These are phyloP conservation scores for Caenorhabditis sulstoni DNA, from an alignment of 2,888 invertebrate genomes.

Conservation along the genomic window DNA sequence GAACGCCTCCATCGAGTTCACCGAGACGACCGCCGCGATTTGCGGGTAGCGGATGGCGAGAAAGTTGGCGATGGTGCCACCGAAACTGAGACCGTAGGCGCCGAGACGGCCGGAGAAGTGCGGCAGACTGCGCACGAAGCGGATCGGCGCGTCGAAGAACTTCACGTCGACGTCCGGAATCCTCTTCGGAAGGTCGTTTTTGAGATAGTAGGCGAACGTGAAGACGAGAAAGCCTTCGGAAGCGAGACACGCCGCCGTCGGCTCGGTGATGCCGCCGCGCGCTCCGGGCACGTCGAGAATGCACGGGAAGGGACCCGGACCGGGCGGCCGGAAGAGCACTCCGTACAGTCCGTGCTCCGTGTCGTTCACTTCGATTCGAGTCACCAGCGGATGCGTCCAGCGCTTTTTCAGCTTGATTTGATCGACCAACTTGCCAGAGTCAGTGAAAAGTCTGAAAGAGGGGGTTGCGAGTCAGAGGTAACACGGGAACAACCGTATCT, in stretches of 20 bases:
- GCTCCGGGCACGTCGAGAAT: slow-evolving; percentile 58
- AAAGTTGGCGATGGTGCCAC: slow-evolving; percentile 1
- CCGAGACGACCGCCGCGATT: slow-evolving; percentile 15
- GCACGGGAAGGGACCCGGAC: slow-evolving; percentile 57
- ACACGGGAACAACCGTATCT: no score
- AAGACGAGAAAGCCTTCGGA: slow-evolving; percentile 55
- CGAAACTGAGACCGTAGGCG: slow-evolving; percentile 55
- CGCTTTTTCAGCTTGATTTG: slow-evolving; percentile 22
- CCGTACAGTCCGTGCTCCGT: slow-evolving; percentile 17
- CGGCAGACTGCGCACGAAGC: slow-evolving; percentile 33
- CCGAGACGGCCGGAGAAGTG: slow-evolving; percentile 42
- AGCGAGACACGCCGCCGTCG: slow-evolving; percentile 36
- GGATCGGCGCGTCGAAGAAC: slow-evolving; percentile 50
- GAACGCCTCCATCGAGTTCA: slow-evolving; percentile 18
- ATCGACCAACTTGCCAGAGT: background rate
- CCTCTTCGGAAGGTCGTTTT: slow-evolving; percentile 42
- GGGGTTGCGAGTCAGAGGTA: no score
- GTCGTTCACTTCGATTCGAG: slow-evolving; percentile 12
- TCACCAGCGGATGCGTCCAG: slow-evolving; percentile 35
- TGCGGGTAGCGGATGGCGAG: slow-evolving; percentile 8
- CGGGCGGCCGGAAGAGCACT: slow-evolving; percentile 51
- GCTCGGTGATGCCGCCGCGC: slow-evolving; percentile 32
- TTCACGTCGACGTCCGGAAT: slow-evolving; percentile 49
- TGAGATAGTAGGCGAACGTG: slow-evolving; percentile 46
- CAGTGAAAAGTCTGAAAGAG: slow-evolving; percentile 25